Base-by-base conservation (phyloP, 2,888 invertebrate species). In the Cryptosula pallasiana region DNA sequence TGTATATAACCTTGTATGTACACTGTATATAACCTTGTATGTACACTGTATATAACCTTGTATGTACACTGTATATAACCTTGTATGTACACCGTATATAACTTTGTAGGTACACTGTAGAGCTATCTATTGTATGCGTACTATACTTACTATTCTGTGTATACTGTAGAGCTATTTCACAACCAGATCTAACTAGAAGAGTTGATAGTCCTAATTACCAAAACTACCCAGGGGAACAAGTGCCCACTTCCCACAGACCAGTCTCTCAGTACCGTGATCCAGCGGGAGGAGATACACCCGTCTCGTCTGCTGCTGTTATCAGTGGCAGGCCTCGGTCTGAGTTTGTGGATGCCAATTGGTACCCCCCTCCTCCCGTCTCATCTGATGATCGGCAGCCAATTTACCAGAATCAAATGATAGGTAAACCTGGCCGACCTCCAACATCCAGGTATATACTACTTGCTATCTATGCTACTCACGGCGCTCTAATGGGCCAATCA, bases 381-480 rank as follows among this genome's bases (percentile, higher is more conserved):
- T 58, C 71, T 1, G 69, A 54, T 9, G 57, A 74, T 55, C 45
- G 72, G 20, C 74, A 74, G 45, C 72, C 74, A n/a, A 75, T 74
- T 20, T 75, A 73, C 25, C 73, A 71, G 25, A 75, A 72, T 29
- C 74, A 76, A n/a, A 69, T 34, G 70, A 72, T 63, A 16, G 63
- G 63, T 34, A 63, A 63, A 34, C 63, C 63, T 9, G 13, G 5
- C 25, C 57, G 25, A 5, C 23, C 5, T 13, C 57, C 45, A 13
- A 45, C 5, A 5, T 45, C 45, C 9, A 45, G 45, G 45, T 45
- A 45, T n/a, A n/a, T n/a, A n/a, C n/a, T n/a, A n/a, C n/a, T n/a
- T n/a, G n/a, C n/a, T n/a, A n/a, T n/a, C n/a, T n/a, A n/a, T n/a
- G n/a, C n/a, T n/a, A n/a, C n/a, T n/a, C n/a, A n/a, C n/a, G n/a